Conservation (phyloP, 2,888 invertebrate species). For the Phanerotoma sp. region DNA sequence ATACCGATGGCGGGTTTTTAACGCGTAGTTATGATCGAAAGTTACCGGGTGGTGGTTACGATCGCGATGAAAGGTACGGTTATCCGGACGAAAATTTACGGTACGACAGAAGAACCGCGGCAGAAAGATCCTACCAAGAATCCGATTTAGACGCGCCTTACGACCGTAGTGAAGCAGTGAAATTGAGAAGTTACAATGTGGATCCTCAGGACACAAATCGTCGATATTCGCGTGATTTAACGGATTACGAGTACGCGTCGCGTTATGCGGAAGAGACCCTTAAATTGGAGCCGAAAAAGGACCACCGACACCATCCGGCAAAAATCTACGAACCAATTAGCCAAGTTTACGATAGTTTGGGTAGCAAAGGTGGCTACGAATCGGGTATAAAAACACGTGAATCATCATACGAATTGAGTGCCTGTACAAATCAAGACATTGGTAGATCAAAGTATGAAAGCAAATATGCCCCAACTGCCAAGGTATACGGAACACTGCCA, state of each 20-base stretch:
- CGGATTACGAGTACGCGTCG: slow-evolving; percentile 51
- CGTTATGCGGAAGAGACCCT: slow-evolving; percentile 53
- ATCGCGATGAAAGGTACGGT: slow-evolving; percentile 50
- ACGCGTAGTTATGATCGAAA: slow-evolving; percentile 46
- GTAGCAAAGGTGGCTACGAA: slow-evolving; percentile 44
- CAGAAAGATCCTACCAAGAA: slow-evolving; percentile 50
- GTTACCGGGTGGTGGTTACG: slow-evolving; percentile 33
- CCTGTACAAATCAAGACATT: slow-evolving; percentile 39
- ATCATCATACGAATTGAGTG: slow-evolving; percentile 49
- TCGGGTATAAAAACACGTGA: slow-evolving; percentile 55
- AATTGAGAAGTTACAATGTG: slow-evolving; percentile 42
- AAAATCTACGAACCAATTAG: slow-evolving; percentile 49
- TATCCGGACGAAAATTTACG: slow-evolving; percentile 50
- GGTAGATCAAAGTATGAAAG: slow-evolving; percentile 38
- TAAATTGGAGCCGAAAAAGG: slow-evolving; percentile 52
- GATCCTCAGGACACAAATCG: slow-evolving; percentile 41
- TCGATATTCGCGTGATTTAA: slow-evolving; percentile 51
- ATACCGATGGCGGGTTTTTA: slow-evolving; percentile 21
- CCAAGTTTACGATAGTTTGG: slow-evolving; percentile 48
- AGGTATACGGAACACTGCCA: slow-evolving; percentile 54
- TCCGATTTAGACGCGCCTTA: slow-evolving; percentile 54
- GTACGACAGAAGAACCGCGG: slow-evolving; percentile 47
- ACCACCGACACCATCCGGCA: slow-evolving; percentile 37
- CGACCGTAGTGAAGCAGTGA: slow-evolving; percentile 45
- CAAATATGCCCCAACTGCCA: slow-evolving; percentile 48